Conservation (phyloP, 2,113 vertebrate genomes). For the Mastomys natalensis region DNA sequence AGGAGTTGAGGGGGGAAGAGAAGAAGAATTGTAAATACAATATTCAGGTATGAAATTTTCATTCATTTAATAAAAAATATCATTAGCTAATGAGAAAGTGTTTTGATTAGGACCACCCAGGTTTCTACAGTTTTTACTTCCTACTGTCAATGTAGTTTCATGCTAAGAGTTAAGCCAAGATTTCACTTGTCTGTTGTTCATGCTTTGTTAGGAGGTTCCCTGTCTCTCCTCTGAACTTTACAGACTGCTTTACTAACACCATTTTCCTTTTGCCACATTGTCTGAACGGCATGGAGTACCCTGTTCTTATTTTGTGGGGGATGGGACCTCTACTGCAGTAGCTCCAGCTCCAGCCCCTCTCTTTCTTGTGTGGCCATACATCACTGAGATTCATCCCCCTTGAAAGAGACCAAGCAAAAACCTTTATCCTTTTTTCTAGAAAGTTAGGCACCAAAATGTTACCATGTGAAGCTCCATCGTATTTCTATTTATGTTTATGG, state of each 20-base stretch:
- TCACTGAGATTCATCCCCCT: not conserved
- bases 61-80: not conserved
- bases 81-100: not conserved
- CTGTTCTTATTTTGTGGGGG: not conserved
- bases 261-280: not conserved
- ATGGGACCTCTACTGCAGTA: not conserved
- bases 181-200: not conserved
- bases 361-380: not conserved
- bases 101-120: not conserved
- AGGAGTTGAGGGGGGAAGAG: not conserved
- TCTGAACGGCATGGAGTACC: not conserved
- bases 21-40: not conserved
- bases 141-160: not conserved
- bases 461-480: not conserved
- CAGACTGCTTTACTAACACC: not conserved
- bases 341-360: not conserved
- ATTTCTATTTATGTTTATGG: not conserved
- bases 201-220: not conserved
- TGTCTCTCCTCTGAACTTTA: not conserved
- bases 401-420: not conserved
- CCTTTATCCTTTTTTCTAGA: not conserved
- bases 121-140: not conserved
- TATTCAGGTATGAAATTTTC: not conserved
- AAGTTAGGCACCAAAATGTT: not conserved
- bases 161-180: not conserved